phyloP scores from a whole-genome alignment of 2,113 vertebrate species.

The Atrichornis clamosus region DNA sequence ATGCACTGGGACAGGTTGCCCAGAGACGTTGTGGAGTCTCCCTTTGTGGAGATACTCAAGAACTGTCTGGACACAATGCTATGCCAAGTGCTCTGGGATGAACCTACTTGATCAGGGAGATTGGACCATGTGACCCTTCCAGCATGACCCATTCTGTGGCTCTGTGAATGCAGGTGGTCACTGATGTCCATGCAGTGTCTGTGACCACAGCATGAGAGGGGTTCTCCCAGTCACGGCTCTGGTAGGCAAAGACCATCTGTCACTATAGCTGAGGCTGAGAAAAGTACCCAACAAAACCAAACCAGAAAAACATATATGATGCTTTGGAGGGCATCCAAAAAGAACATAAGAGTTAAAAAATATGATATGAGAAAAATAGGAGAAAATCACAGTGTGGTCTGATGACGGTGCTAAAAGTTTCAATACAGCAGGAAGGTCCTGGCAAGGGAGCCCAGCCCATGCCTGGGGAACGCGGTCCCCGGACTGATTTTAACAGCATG shows the following conservation, averaged over 20 bases:
- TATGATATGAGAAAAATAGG: neutral
- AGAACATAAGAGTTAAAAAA: neutral
- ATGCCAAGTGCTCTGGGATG: neutral
- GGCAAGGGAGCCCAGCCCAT: neutral
- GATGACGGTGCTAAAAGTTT: too few species aligned
- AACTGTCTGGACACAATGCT: neutral
- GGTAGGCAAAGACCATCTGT: neutral
- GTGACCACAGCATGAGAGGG: neutral
- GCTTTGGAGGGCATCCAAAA: neutral
- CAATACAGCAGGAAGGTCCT: neutral
- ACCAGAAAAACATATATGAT: neutral
- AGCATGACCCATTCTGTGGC: neutral
- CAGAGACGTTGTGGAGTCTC: neutral
- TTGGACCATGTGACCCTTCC: neutral
- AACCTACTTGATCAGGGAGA: neutral
- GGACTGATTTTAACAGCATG: neutral
- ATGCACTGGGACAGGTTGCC: neutral
- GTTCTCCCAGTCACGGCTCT: neutral
- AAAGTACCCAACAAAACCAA: neutral
- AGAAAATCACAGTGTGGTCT: neutral
- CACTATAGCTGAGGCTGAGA: neutral
- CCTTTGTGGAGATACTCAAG: neutral
- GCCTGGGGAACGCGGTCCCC: neutral
- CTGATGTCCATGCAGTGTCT: accelerated
- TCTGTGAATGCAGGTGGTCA: neutral